Evolutionary conservation across 2,113 vertebrate genomes (phyloP), one percentile per base, ranked within the genome.

Genomic region (Emydura subglobosa): DNA sequence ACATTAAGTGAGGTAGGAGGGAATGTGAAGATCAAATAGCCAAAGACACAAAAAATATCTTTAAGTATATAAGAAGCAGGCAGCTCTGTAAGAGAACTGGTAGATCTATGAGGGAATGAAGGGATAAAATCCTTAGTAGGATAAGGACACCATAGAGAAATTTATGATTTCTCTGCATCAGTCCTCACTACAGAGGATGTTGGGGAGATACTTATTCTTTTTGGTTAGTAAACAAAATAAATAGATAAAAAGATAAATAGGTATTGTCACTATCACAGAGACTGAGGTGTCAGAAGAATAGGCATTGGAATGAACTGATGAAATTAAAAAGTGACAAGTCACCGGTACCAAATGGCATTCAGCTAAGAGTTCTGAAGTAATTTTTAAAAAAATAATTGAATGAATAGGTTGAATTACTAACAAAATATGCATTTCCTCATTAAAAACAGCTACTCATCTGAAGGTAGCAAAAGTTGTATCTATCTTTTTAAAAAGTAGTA

Each of bases 81-180:
- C 54, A 42, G 59, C 19, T 8, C 22, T 85, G 55, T 24, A 25
- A 11, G 85, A 83, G 42, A 90, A 79, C 78, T 4, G 14, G 27
- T 61, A 79, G 25, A 39, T 17, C 42, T 61, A 54, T 51, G 10
- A 11, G 82, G 51, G 47, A 21, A 59, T 34, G 13, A 65, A 76
- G 47, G 2, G 88, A 92, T 51, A 44, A 49, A 87, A 47, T 47
- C 47, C 85, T 90, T 47, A 7, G 27, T 11, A 85, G 87, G n/a
- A 51, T 90, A 76, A 92, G 86, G 92, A 11, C 22, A 39, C 5
- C 79, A 68, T 47, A 39, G 79, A 80, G 79, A 92, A 94, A 82
- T 68, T 82, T 0, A 76, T 14, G 74, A 51, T 76, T 88, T 83
- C 55, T 83, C 87, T 55, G 11, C 61, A 27, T 24, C 49, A n/a